Conservation (phyloP, 1,140 invertebrate species). For the Cylas formicarius region DNA sequence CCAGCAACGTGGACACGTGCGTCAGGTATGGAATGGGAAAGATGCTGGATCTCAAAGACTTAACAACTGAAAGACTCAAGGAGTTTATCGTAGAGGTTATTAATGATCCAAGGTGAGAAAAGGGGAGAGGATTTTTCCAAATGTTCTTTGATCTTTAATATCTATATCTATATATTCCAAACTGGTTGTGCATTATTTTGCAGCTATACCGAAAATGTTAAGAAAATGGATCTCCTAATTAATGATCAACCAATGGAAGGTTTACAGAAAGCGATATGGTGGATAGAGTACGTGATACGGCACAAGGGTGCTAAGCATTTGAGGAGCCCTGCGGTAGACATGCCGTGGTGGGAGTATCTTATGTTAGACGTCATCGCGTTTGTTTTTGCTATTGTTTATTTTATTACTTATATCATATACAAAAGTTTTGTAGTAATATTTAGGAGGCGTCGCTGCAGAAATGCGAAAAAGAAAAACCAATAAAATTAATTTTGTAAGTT, state of each 20-base stretch:
- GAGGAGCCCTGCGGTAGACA: slow-evolving; percentile 34
- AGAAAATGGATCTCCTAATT: slow-evolving; percentile 31
- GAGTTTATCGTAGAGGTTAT: slow-evolving; percentile 20
- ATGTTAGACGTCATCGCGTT: slow-evolving; percentile 28
- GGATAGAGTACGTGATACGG: slow-evolving; percentile 51
- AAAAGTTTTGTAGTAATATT: no score
- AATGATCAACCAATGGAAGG: slow-evolving; percentile 42
- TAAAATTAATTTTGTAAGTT: no score
- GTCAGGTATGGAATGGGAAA: slow-evolving; percentile 32
- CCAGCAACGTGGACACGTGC: slow-evolving; percentile 31
- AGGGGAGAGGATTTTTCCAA: background rate
- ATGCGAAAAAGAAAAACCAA: no score
- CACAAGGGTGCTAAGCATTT: slow-evolving; percentile 46
- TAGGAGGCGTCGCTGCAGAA: no score
- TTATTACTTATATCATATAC: no score
- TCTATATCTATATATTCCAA: no score
- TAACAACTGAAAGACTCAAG: slow-evolving; percentile 15
- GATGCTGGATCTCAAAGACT: slow-evolving; percentile 22
- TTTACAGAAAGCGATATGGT: slow-evolving; percentile 45
- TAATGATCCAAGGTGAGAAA: slow-evolving; percentile 16
- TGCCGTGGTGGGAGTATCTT: slow-evolving; percentile 36
- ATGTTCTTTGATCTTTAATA: no score
- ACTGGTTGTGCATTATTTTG: no score
- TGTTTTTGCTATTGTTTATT: slow-evolving; percentile 6
- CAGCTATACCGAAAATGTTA: slow-evolving; percentile 40